phyloP scores from a whole-genome alignment of 2,888 invertebrate species.

The Thelaira solivaga region DNA sequence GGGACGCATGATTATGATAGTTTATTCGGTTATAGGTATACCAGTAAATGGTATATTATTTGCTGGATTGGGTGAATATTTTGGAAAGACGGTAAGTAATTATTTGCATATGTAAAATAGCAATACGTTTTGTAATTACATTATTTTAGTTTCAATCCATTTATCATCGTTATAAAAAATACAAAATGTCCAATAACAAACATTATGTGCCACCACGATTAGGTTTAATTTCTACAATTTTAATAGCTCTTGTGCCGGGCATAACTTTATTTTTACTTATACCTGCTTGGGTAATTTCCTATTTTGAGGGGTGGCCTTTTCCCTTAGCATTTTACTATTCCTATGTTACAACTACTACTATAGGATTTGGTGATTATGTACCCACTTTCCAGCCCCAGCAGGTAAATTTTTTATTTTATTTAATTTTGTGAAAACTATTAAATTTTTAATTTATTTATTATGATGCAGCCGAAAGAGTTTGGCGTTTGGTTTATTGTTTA shows the following conservation, averaged over 20 bases:
- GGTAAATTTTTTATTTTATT: too few species aligned
- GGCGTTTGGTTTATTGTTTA: constrained; percentile 84
- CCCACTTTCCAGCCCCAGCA: constrained; percentile 79
- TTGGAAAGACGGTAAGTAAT: constrained; percentile 83
- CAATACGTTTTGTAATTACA: neutral
- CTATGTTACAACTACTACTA: constrained; percentile 91
- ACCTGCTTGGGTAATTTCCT: constrained; percentile 89
- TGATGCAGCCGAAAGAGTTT: constrained; percentile 74
- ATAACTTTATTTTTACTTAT: constrained; percentile 91
- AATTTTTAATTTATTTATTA: neutral
- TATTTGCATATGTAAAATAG: neutral
- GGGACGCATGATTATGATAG: constrained; percentile 90
- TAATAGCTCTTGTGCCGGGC: constrained; percentile 92
- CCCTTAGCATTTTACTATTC: constrained; percentile 91
- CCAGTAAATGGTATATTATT: constrained; percentile 80
- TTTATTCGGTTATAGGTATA: constrained; percentile 88
- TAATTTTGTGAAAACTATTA: neutral
- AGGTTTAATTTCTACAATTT: constrained; percentile 87
- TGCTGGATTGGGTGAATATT: constrained; percentile 90
- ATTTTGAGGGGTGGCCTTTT: constrained; percentile 92
- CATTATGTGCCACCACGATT: constrained; percentile 83
- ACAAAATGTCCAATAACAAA: constrained; percentile 80
- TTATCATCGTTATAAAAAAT: constrained; percentile 88
- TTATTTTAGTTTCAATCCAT: constrained; percentile 83
- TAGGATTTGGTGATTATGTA: constrained; percentile 95